Base-by-base conservation (phyloP, 2,113 vertebrate genomes). In the Octodon degus region DNA sequence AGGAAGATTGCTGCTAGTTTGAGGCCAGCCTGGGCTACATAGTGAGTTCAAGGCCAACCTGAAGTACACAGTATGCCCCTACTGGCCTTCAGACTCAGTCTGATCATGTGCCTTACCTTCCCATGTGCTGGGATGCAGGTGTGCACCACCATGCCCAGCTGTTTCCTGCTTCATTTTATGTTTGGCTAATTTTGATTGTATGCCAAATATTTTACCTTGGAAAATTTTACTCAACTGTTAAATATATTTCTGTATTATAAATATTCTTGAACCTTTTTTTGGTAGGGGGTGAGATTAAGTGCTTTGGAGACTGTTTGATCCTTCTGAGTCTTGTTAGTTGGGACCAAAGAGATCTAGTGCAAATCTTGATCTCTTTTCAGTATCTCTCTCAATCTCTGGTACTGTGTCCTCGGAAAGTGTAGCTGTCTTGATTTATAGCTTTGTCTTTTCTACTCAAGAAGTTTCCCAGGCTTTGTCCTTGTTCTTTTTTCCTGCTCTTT, bases 171-270 rank as follows among this genome's bases (percentile, higher is more conserved):
- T 34, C 40, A 95, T 82, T 87, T 53, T 22, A 72, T 87, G 70
- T 25, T 20, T 90, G 50, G 32, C 86, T 87, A 65, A 87, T 93
- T 94, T 90, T 92, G 67, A 96, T 76, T 92, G 32, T 32, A 70
- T 94, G 47, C 25, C 43, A 47, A 76, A 77, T 77, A 37, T 93
- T 89, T 47, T 87, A 60, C 32, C 25, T 86, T 95, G 47, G 86
- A 89, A 92, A 86, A 76, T 86, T 94, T 92, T 77, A 89, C 65
- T 27, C 89, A 89, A 9, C 77, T 70, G 43, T 17, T 95, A 40
- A 40, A 37, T 40, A 24, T 90, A 40, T 77, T 96, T 82, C 81
- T 90, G 24, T 92, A 24, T 62, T 84, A 14, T 83, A 77, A 70
- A 22, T 88, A 60, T 87, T 90, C 5, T 82, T 91, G 62, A 80